Evolutionary conservation across 2,113 vertebrate genomes (phyloP).

Genomic region (Ornithorhynchus anatinus): DNA sequence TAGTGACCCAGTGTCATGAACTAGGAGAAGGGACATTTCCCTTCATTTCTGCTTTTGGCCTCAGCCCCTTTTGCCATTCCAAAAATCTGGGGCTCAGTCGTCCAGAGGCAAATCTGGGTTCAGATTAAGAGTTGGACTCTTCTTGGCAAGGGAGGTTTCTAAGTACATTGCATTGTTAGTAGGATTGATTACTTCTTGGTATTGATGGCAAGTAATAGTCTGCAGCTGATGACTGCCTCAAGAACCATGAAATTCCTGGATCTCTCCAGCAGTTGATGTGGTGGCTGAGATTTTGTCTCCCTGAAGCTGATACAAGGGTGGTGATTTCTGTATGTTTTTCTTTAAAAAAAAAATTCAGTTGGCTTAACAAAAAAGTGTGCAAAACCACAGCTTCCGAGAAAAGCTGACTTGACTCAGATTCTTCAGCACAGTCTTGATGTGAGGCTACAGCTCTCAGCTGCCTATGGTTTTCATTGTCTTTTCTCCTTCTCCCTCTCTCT

Average conservation of each 20-base stretch:
- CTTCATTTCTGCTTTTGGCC: neutral
- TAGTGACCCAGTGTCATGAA: neutral
- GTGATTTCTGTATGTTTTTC: too few relatives aligned
- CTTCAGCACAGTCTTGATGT: too few relatives aligned
- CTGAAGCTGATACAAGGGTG: too few relatives aligned
- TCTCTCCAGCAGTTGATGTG: too few relatives aligned
- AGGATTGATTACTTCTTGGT: neutral
- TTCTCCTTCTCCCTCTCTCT: neutral
- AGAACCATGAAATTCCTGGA: too few relatives aligned
- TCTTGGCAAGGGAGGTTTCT: neutral
- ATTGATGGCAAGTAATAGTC: neutral
- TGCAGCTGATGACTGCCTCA: neutral
- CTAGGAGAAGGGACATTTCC: constrained; percentile 18
- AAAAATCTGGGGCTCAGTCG: too few relatives aligned
- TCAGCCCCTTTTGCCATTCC: neutral
- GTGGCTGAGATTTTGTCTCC: too few relatives aligned
- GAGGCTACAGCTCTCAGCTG: too few relatives aligned
- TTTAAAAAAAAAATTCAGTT: too few relatives aligned
- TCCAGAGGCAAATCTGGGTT: neutral
- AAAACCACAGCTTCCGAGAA: too few relatives aligned
- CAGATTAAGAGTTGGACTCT: neutral
- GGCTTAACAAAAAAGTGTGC: too few relatives aligned
- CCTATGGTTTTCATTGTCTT: neutral
- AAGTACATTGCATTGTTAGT: neutral
- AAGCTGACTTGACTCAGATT: too few relatives aligned